These are phyloP conservation scores for Tragelaphus imberbis DNA, from an alignment of 2,113 vertebrate genomes.

Conservation along the genomic window DNA sequence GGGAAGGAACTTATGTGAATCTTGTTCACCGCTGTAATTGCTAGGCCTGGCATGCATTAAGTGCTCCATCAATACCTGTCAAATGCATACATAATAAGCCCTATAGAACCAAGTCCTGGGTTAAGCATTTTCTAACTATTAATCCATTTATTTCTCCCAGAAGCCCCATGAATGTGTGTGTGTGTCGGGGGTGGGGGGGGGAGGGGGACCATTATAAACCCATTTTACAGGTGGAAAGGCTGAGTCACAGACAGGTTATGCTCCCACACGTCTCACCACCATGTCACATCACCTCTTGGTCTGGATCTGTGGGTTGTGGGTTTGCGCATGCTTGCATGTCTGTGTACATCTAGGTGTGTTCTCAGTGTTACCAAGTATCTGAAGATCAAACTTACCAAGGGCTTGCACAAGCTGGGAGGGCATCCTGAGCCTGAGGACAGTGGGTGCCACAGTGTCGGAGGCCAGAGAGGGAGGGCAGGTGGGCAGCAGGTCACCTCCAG, in stretches of 20 bases:
- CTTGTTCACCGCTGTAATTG: background rate
- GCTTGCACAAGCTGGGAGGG: background rate
- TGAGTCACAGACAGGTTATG: background rate
- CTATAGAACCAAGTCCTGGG: background rate
- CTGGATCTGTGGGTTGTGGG: background rate
- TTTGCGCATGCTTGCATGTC: background rate
- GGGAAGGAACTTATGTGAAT: background rate
- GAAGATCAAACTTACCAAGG: background rate
- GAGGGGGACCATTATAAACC: background rate
- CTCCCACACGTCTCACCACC: background rate
- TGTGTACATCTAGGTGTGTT: background rate
- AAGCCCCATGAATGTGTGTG: background rate
- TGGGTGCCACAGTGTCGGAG: background rate
- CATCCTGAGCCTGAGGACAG: background rate
- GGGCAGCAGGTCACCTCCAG: background rate
- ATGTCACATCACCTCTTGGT: fast-evolving
- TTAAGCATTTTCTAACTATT: background rate
- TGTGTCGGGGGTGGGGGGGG: background rate
- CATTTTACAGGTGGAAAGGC: background rate
- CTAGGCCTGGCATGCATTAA: background rate
- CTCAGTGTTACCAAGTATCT: background rate
- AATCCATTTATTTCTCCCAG: background rate
- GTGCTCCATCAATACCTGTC: background rate
- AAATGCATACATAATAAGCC: background rate
- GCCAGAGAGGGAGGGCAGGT: background rate